Evolutionary conservation across 2,113 vertebrate species (phyloP), one percentile per base, ranked within the genome.

Genomic region (Lates calcarifer): DNA sequence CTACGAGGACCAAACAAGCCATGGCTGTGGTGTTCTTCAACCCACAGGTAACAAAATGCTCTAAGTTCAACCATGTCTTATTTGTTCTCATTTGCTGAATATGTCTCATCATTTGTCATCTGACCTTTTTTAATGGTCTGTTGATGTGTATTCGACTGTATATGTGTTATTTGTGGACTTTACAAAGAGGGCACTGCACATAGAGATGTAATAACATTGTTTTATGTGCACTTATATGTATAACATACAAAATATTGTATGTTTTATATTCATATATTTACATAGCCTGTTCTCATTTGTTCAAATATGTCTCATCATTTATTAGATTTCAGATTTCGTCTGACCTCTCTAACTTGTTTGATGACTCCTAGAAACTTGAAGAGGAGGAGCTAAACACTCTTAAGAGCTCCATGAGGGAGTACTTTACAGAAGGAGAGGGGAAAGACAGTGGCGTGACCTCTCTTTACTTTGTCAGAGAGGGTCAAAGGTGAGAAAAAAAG

Each of bases 11-110:
- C 0, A 91, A 93, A 39, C 95, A 98, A 79, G 84, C 97, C 79
- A 98, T 99, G 98, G 97, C 96, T 4, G 94, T 98, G 6, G 95
- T 92, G 61, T 98, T 98, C 91, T 99, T 99, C 90, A 96, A 99
- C 63, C 97, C 98, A 22, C 98, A 99, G 97, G 98, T 98, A 70
- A 82, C 24, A 5, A 63, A 15, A 56, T 17, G 9, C 61, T 60
- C 7, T 49, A 35, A 60, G 8, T 17, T 60, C 33, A 37, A 33
- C 28, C 3, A 1, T 28, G 20, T 33, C 20, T 20, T n/a, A 2
- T 31, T 20, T 15, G n/a, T n/a, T n/a, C n/a, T n/a, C n/a, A n/a
- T n/a, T n/a, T n/a, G n/a, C n/a, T n/a, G n/a, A n/a, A n/a, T n/a
- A n/a, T n/a, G n/a, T n/a, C n/a, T n/a, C n/a, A n/a, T n/a, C n/a